Conservation (phyloP, 2,888 invertebrate species). For the Drosophila peninsularis region DNA sequence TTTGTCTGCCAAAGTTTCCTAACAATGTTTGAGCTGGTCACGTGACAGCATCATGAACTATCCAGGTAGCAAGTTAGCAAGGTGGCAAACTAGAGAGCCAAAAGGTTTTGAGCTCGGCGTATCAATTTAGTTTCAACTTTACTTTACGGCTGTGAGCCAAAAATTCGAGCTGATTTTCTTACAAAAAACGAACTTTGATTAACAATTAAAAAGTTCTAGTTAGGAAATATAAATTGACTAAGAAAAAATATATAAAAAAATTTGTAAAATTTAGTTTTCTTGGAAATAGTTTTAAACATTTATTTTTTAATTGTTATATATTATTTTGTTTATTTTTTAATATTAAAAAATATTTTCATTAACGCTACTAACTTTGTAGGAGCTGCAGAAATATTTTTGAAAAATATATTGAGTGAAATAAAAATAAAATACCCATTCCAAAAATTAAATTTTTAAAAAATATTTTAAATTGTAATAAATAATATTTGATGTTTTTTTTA, state of each 20-base stretch:
- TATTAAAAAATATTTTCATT: no score
- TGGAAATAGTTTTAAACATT: background rate
- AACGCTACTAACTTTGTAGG: no score
- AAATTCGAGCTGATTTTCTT: background rate
- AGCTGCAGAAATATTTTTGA: no score
- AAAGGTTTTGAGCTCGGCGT: background rate
- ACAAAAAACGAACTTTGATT: background rate
- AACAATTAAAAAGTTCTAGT: background rate
- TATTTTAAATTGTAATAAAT: no score
- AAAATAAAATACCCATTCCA: no score
- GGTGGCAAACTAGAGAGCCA: background rate
- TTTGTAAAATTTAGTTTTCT: background rate
- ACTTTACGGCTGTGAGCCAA: background rate
- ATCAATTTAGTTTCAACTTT: background rate
- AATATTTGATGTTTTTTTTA: no score
- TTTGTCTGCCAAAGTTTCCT: conserved; percentile 41
- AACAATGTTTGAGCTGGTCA: conserved; percentile 43
- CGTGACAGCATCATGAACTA: conserved; percentile 48
- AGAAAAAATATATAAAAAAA: background rate
- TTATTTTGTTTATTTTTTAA: no score
- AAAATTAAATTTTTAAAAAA: no score
- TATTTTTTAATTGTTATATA: background rate
- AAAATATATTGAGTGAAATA: no score
- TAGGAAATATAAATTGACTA: background rate
- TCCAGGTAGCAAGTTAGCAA: background rate